phyloP scores from a whole-genome alignment of 1,140 invertebrate species.

The Luehdorfia chinensis region DNA sequence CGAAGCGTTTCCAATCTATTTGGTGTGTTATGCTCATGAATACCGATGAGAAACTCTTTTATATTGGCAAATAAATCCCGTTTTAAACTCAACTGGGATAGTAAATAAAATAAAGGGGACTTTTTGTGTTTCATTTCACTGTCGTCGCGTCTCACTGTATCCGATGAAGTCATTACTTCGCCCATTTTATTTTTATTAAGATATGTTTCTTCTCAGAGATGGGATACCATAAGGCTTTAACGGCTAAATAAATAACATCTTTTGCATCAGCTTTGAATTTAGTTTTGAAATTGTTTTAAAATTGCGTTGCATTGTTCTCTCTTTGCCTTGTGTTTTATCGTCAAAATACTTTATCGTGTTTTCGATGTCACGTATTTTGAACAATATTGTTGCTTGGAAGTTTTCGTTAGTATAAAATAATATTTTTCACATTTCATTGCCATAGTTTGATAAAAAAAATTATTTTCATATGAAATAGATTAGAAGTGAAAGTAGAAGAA shows the following conservation, averaged over 20 bases:
- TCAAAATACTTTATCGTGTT: no score
- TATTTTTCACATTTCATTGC: no score
- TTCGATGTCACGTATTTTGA: no score
- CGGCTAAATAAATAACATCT: not conserved
- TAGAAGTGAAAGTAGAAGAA: no score
- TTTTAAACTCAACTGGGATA: conserved; percentile 52
- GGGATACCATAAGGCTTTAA: conserved; percentile 18
- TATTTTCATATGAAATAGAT: no score
- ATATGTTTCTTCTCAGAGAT: conserved; percentile 45
- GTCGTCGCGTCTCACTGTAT: conserved; percentile 26
- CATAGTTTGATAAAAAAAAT: no score
- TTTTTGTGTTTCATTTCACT: conserved; percentile 53
- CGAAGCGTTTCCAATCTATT: conserved; percentile 23
- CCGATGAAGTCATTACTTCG: conserved; percentile 32
- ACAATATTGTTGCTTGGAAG: no score
- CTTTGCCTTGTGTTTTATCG: no score
- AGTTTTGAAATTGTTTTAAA: not conserved
- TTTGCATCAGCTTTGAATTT: not conserved
- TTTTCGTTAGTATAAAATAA: no score
- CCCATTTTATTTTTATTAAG: conserved; percentile 57
- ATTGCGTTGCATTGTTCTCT: not conserved
- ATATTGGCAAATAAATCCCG: conserved; percentile 61
- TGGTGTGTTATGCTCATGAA: conserved; percentile 30
- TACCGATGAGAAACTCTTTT: conserved; percentile 40
- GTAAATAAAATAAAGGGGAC: conserved; percentile 59